Percentiles rank a stretch among this genome's conserved stretches.
Conservation (phyloP, 2,888 invertebrate genomes). For the Aspidiotus destructor region DNA sequence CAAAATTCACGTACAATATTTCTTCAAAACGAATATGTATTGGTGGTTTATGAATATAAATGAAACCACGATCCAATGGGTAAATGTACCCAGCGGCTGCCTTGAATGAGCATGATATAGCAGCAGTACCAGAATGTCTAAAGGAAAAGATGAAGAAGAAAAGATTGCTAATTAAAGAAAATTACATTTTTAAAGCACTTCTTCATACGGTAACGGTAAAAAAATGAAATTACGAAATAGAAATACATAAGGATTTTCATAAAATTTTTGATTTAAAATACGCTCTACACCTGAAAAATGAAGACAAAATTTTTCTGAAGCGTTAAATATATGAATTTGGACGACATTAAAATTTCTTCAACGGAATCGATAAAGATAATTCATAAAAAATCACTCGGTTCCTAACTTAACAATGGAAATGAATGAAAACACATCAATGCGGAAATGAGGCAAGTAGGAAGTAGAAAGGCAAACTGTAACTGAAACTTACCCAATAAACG, state of each 20-base stretch:
- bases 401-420: too few species aligned
- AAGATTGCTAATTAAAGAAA: background rate
- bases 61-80: constrained; percentile 94
- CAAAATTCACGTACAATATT: constrained; percentile 87
- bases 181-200: too few species aligned
- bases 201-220: background rate
- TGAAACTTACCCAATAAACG: constrained; percentile 70
- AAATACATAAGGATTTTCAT: too few species aligned
- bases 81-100: constrained; percentile 95
- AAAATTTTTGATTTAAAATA: too few species aligned
- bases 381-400: too few species aligned
- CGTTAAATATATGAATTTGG: background rate
- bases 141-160: constrained; percentile 36
- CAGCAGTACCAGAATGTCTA: constrained; percentile 76
- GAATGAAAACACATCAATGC: too few species aligned
- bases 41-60: constrained; percentile 97
- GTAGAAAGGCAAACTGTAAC: too few species aligned
- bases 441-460: too few species aligned
- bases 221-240: background rate
- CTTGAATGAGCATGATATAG: constrained; percentile 92
- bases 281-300: too few species aligned
- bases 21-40: constrained; percentile 97
- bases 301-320: background rate
- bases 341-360: background rate
- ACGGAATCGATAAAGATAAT: background rate